These are phyloP conservation scores for Cygnus atratus DNA, from an alignment of 2,113 vertebrate species.

Conservation along the genomic window DNA sequence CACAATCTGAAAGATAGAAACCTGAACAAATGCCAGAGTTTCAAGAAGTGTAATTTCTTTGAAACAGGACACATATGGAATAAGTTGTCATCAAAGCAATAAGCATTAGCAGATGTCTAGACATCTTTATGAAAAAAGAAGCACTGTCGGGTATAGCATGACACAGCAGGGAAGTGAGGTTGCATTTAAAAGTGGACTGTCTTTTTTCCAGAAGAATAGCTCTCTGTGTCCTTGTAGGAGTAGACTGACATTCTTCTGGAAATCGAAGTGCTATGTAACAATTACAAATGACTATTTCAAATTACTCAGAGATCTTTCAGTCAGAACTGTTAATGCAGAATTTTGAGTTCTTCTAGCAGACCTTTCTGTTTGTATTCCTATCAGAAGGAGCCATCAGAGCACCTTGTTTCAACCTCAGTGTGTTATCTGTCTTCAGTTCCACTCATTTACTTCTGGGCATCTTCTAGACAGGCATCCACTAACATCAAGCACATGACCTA, in stretches of 20 bases:
- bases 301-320: neutral
- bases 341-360: neutral
- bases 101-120: conserved; percentile 49
- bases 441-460: neutral
- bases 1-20: neutral
- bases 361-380: neutral
- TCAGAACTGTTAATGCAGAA: neutral
- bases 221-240: neutral
- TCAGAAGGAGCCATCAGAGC: neutral
- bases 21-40: conserved; percentile 26
- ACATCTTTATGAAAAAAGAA: conserved; percentile 18
- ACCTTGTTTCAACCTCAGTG: neutral
- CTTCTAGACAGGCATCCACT: neutral
- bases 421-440: neutral
- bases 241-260: neutral
- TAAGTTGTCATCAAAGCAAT: conserved; percentile 47
- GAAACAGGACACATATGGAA: conserved; percentile 33
- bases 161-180: neutral
- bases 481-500: neutral
- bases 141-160: neutral
- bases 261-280: neutral
- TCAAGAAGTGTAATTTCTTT: conserved; percentile 22
- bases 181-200: neutral
- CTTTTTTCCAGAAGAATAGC: neutral
- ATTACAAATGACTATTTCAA: neutral